Evolutionary conservation across 92 coral and sea anemone genomes (phyloP), one percentile per base, ranked within the genome.

Genomic region (Galaxea fascicularis): DNA sequence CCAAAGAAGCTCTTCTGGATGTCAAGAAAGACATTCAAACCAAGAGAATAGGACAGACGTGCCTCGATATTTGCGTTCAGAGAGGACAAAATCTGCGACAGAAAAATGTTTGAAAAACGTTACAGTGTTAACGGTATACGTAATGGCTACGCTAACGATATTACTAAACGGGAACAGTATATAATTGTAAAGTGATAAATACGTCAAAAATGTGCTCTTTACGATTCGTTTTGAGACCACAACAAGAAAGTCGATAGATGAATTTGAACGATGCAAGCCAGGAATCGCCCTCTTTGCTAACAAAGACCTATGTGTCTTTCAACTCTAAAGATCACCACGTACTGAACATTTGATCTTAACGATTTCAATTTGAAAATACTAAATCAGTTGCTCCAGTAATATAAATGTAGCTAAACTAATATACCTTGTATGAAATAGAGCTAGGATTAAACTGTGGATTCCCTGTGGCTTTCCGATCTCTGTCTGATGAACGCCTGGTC

Each of bases 391-490:
- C 17, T 14, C 75, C n/a, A n/a, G n/a, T 35, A 35, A 18, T n/a
- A 14, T 21, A 8, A 67, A 69, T 16, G 11, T 35, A 26, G 52
- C 4, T 24, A 45, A 71, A 46, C 4, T 24, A 45, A 8, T 0
- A 25, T 77, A 77, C 82, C 82, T 8, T 64, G 71, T 77, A 59
- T 29, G 27, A 39, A 60, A 77, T 77, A 12, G 45, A 20, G 16
- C 15, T 28, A 21, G 68, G 66, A 17, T 76, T 22, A 9, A 76
- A 76, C 20, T 4, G 21, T 74, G 65, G 68, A 4, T 30, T 31
- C 17, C 16, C 47, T 31, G 13, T n/a, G 53, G 72, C 70, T 72
- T 21, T 44, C 13, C 45, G 44, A 25, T 14, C 3, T 12, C 52
- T 44, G 16, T 4, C 39, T 8, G 82, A 14, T 62, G 82, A 77